Evolutionary conservation across 2,113 vertebrate genomes (phyloP).

Genomic region (Perca schrenkii): DNA sequence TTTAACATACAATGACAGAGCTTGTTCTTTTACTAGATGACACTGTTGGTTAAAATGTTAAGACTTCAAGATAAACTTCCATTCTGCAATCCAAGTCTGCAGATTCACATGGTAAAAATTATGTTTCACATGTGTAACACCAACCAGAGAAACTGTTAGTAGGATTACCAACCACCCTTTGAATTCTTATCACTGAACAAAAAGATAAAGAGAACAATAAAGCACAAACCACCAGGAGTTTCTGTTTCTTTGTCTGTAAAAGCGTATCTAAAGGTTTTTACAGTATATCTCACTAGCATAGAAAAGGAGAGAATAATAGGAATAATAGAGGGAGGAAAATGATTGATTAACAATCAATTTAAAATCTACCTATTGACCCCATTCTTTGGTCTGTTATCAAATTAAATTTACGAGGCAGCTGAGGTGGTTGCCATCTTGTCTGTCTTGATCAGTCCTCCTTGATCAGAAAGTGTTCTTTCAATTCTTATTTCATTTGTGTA

Average conservation of each 20-base stretch:
- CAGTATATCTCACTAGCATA: background rate
- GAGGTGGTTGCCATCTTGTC: background rate
- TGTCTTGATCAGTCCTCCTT: background rate
- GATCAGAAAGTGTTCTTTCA: background rate
- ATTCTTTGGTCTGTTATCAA: background rate
- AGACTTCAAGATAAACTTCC: too few relatives aligned
- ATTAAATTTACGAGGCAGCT: background rate
- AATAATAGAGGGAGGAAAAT: background rate
- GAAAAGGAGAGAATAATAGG: background rate
- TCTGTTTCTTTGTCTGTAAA: too few relatives aligned
- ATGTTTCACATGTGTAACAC: too few relatives aligned
- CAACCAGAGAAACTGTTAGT: too few relatives aligned
- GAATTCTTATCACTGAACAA: too few relatives aligned
- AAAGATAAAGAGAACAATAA: background rate
- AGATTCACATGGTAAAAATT: too few relatives aligned
- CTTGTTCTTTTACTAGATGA: too few relatives aligned
- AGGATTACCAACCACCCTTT: too few relatives aligned
- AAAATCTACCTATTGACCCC: background rate
- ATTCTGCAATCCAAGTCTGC: too few relatives aligned
- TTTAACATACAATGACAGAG: too few relatives aligned
- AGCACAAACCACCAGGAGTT: background rate
- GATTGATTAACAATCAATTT: background rate
- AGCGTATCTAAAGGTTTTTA: background rate
- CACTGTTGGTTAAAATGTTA: too few relatives aligned
- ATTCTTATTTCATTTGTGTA: background rate